Percentiles rank a stretch among this genome's conserved stretches.
Evolutionary conservation across 2,113 vertebrate species (phyloP).

Genomic region (Trichechus manatus): DNA sequence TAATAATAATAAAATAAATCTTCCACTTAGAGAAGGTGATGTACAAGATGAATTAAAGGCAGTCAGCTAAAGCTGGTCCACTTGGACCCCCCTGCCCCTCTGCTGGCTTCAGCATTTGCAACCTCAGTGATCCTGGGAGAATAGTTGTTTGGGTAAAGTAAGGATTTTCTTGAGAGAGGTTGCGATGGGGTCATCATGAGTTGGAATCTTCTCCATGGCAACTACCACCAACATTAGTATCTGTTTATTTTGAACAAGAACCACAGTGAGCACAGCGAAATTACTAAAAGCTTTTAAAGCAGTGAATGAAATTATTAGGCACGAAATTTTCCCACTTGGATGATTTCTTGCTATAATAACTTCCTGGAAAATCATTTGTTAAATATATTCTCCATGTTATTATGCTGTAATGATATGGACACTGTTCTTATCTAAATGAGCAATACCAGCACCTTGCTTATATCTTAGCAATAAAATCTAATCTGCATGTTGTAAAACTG

Average conservation of each 20-base stretch:
- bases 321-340: background rate
- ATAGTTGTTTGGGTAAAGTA: background rate
- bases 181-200: background rate
- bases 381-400: background rate
- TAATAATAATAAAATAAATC: background rate
- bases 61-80: background rate
- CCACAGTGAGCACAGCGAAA: background rate
- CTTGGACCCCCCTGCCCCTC: background rate
- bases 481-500: background rate
- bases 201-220: background rate
- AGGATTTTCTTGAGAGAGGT: background rate
- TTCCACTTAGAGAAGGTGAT: background rate
- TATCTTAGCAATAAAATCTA: background rate
- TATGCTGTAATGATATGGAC: background rate
- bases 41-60: background rate
- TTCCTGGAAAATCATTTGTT: background rate
- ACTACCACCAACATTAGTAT: background rate
- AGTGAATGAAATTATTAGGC: background rate
- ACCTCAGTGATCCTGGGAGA: background rate
- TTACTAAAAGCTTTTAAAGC: background rate
- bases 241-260: constrained; percentile 28
- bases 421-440: constrained; percentile 30
- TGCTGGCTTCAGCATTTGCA: background rate
- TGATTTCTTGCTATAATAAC: background rate
- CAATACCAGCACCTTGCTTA: background rate